A percentile compares a stretch with the other conserved stretches of the same genome.
Conservation (phyloP, 2,113 vertebrate species). For the western clawed frog (Xenopus tropicalis) region UCB_Xtro_10.0 CM004444.2:143851001-143851500, state of each 20-base stretch:
- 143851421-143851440: background rate
- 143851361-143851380: background rate
- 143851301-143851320: constrained; percentile 10
- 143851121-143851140: background rate
- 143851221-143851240: constrained; percentile 19
- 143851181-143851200: constrained; percentile 10
- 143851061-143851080: too few relatives aligned
- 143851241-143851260: constrained; percentile 18
- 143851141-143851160: background rate
- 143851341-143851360: background rate
- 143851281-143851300: constrained; percentile 7
- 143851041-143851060: too few relatives aligned
- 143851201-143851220: background rate
- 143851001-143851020: too few relatives aligned
- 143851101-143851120: constrained; percentile 11
- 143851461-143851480: too few relatives aligned
- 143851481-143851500: too few relatives aligned
- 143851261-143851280: constrained; percentile 29
- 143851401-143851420: background rate
- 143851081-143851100: background rate
- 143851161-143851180: constrained; percentile 20
- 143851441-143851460: background rate
- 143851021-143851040: too few relatives aligned
- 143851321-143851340: background rate
- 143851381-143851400: background rate